These are phyloP conservation scores for Mylabris phalerata DNA, from an alignment of 1,140 invertebrate genomes.

Conservation along the genomic window DNA sequence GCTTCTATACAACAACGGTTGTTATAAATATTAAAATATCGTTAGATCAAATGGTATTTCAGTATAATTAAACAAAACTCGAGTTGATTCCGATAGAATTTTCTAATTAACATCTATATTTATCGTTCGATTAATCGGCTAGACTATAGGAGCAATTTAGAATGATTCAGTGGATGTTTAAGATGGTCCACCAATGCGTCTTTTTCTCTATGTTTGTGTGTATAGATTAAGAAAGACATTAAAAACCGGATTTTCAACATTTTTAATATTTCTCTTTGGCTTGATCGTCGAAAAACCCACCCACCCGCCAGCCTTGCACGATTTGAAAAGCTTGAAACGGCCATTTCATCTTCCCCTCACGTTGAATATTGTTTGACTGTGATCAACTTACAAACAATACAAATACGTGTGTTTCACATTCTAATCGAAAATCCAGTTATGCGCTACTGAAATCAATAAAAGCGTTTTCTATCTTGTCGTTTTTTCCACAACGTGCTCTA, in stretches of 20 bases:
- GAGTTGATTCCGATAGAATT: no score
- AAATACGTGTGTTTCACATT: constrained; percentile 24
- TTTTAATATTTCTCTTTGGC: constrained; percentile 14
- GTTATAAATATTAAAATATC: no score
- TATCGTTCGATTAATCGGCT: neutral
- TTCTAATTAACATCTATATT: no score
- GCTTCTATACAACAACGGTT: no score
- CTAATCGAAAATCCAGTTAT: constrained; percentile 44
- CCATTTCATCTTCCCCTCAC: constrained; percentile 25
- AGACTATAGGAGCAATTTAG: neutral
- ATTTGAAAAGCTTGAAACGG: constrained; percentile 15
- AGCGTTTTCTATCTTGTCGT: constrained; percentile 42
- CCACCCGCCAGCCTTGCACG: constrained; percentile 18
- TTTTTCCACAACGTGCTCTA: constrained; percentile 26
- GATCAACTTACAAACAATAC: neutral
- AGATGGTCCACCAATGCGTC: neutral
- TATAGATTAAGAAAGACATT: constrained; percentile 3
- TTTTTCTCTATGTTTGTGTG: no score
- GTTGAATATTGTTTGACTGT: constrained; percentile 19
- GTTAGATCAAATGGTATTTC: no score
- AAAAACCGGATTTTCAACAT: constrained; percentile 11
- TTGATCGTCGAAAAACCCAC: neutral
- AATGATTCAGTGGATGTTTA: neutral
- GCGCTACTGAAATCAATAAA: constrained; percentile 61
- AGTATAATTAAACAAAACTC: no score